Conservation (phyloP, 2,888 invertebrate genomes). For the Heliconius ismenius region DNA sequence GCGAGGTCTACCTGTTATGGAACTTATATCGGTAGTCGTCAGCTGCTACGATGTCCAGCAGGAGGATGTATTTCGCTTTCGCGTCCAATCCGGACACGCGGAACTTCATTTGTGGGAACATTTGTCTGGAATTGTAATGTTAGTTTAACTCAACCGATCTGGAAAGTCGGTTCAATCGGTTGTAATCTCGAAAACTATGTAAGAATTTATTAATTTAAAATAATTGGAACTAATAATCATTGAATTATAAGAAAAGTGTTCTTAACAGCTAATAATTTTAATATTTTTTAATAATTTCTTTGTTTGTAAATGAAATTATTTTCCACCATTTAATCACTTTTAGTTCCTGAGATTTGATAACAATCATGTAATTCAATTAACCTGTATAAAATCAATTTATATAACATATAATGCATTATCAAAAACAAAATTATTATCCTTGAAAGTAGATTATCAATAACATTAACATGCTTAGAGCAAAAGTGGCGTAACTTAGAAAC, state of each 20-base stretch:
- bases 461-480: neutral
- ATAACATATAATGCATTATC: neutral
- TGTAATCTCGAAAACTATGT: neutral
- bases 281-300: neutral
- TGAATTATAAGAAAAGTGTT: neutral
- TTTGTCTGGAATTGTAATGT: slow-evolving; percentile 90
- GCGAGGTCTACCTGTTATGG: slow-evolving; percentile 90
- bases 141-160: slow-evolving; percentile 42
- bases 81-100: slow-evolving; percentile 98
- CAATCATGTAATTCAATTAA: neutral
- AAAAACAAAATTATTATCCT: slow-evolving; percentile 4
- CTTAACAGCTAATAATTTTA: neutral
- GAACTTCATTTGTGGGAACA: slow-evolving; percentile 99
- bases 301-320: neutral
- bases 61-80: slow-evolving; percentile 98
- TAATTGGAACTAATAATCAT: neutral
- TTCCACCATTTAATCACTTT: neutral
- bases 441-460: neutral
- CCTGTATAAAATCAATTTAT: neutral
- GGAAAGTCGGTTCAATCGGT: neutral
- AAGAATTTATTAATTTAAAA: neutral
- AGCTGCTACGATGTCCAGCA: slow-evolving; percentile 99
- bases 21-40: slow-evolving; percentile 99
- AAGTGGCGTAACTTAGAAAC: neutral
- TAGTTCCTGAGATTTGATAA: neutral